Conservation (phyloP, 35 echinoderm and acorn worm genomes). For the Chiridota heheva region DNA sequence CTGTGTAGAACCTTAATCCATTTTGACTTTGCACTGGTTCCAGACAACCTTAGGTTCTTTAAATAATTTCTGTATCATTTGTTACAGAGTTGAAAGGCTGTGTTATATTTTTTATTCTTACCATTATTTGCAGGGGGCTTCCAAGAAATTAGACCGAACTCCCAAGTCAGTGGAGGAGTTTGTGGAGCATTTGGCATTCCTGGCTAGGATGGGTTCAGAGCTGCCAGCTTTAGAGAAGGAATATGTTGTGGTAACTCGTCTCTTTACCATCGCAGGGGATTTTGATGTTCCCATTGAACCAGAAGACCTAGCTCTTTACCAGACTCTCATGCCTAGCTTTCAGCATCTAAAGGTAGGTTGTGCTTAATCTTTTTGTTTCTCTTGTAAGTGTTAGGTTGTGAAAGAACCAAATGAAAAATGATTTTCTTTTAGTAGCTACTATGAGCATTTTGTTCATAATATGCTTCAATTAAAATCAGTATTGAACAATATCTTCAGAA, state of each 20-base stretch:
- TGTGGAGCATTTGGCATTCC: constrained; percentile 87
- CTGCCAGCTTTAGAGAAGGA: constrained; percentile 83
- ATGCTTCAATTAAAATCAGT: too few relatives aligned
- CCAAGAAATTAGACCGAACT: constrained; percentile 85
- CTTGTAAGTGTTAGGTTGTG: neutral
- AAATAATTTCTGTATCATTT: too few relatives aligned
- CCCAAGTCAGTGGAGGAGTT: constrained; percentile 91
- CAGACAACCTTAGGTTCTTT: too few relatives aligned
- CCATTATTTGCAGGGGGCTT: constrained; percentile 71
- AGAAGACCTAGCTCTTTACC: constrained; percentile 94
- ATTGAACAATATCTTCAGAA: too few relatives aligned
- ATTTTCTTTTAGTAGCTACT: neutral
- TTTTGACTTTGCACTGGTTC: too few relatives aligned
- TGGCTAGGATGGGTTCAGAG: constrained; percentile 71
- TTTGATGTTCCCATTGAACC: constrained; percentile 85
- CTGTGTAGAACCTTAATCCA: too few relatives aligned
- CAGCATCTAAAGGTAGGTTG: constrained; percentile 90
- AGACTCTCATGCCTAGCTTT: constrained; percentile 99
- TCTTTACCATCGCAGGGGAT: constrained; percentile 93
- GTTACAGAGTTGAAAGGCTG: too few relatives aligned
- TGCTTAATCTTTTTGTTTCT: neutral
- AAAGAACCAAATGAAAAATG: neutral
- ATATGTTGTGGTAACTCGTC: constrained; percentile 78
- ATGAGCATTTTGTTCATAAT: neutral
- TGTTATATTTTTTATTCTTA: too few relatives aligned